Evolutionary conservation across 2,113 vertebrate genomes (phyloP).

Genomic region (Oreocharis arfaki): DNA sequence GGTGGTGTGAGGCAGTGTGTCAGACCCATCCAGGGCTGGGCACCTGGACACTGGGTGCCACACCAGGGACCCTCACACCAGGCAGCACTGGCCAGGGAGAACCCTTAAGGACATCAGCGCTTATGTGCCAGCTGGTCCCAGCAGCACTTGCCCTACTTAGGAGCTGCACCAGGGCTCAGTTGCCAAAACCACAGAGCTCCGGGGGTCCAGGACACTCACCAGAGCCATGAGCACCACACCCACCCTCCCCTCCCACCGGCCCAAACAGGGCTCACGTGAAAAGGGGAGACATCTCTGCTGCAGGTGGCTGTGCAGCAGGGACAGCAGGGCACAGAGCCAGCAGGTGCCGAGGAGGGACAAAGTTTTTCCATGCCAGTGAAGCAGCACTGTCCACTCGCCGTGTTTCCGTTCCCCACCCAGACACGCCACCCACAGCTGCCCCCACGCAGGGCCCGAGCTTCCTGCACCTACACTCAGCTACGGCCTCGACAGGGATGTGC

Average conservation of each 20-base stretch:
- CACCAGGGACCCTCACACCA: neutral
- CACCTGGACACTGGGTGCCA: no score
- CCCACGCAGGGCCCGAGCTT: neutral
- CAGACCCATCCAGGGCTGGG: accelerated
- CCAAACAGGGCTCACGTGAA: accelerated
- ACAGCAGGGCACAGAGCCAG: neutral
- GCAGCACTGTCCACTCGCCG: accelerated
- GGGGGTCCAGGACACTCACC: neutral
- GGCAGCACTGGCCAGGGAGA: neutral
- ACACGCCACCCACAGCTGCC: neutral
- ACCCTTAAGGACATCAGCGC: neutral
- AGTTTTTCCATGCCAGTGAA: neutral
- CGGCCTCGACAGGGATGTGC: neutral
- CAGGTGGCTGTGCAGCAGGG: neutral
- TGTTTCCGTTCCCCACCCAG: accelerated
- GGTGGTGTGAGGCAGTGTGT: accelerated
- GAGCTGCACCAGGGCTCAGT: neutral
- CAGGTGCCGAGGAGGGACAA: neutral
- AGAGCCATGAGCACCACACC: accelerated
- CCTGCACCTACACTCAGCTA: neutral
- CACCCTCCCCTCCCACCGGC: neutral
- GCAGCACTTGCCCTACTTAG: neutral
- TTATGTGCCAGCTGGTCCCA: neutral
- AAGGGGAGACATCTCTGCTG: neutral
- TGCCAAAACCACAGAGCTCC: neutral